Base-by-base conservation (phyloP, 2,888 invertebrate genomes). In the Oligia latruncula region DNA sequence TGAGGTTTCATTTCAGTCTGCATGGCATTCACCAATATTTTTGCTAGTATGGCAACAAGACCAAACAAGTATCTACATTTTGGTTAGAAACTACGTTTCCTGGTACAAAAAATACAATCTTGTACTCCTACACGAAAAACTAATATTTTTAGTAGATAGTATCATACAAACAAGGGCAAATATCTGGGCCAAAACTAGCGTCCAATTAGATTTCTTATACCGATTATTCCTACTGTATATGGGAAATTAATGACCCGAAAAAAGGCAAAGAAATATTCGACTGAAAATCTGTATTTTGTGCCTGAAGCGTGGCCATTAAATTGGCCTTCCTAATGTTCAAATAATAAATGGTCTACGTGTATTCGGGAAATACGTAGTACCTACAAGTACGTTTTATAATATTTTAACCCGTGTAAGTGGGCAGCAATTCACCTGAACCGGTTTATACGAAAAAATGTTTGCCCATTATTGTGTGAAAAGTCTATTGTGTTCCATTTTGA, bases 361-460 rank as follows among this genome's bases (percentile, higher is more conserved):
- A 55, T 77, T 52, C 60, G 65, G 65, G 71, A 79, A 77, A 71
- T 71, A 64, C 29, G 62, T 70, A 49, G 65, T 71, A 49, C 11
- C 11, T 46, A 46, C 35, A n/a, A 49, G 55, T 71, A 73, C 43
- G 58, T 64, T 82, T 70, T 72, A 82, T 72, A 82, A 72, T 81
- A 85, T 73, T 81, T 85, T 70, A 64, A 70, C 64, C 72, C 71
- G 67, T 6, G 17, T 87, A 83, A 83, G 87, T 83, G 83, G 84
- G 49, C 74, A 86, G 77, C 66, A 52, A 77, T 71, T 65, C 60
- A 77, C 35, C 49, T 58, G 84, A 73, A 71, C 58, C n/a, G 43
- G 83, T 73, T 70, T 62, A 73, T 83, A 64, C 3, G 58, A 65
- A 74, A 76, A 82, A 86, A 86, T 75, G 43, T 62, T 43, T 64